A percentile compares a stretch with the other conserved stretches of the same genome.
Conservation (phyloP, 2,113 vertebrate species). For the Procavia capensis region DNA sequence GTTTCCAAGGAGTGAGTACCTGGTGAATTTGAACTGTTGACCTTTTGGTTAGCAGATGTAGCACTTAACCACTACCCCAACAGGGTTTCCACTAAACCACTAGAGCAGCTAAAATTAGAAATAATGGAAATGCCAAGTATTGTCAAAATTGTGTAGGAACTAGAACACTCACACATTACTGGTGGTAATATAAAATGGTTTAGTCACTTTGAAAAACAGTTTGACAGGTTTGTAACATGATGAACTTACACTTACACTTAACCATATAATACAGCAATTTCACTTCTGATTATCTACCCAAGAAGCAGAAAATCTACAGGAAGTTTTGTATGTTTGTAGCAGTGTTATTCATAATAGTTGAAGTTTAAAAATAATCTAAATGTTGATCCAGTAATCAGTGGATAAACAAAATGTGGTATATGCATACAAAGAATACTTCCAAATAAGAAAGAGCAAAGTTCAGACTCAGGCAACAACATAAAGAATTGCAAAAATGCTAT, state of each 20-base stretch:
- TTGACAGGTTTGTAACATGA: not conserved
- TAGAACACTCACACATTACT: not conserved
- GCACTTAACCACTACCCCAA: no score
- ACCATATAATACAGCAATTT: not conserved
- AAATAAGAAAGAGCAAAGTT: not conserved
- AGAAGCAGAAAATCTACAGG: not conserved
- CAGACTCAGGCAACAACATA: not conserved
- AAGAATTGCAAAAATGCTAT: not conserved
- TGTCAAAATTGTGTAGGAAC: not conserved
- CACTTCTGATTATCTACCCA: not conserved
- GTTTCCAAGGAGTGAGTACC: no score
- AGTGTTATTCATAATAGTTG: not conserved
- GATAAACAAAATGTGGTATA: not conserved
- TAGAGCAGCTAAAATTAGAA: not conserved
- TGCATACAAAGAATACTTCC: not conserved
- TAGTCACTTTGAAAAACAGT: not conserved
- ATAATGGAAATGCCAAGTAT: not conserved
- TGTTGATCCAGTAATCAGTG: not conserved
- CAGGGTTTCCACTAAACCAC: no score
- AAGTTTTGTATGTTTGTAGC: not conserved
- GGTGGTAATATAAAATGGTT: not conserved
- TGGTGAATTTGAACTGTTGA: no score
- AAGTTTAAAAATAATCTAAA: not conserved
- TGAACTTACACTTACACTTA: not conserved
- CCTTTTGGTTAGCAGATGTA: no score